Conservation (phyloP, 2,797 vertebrate species). For the Crocidura indochinensis region DNA sequence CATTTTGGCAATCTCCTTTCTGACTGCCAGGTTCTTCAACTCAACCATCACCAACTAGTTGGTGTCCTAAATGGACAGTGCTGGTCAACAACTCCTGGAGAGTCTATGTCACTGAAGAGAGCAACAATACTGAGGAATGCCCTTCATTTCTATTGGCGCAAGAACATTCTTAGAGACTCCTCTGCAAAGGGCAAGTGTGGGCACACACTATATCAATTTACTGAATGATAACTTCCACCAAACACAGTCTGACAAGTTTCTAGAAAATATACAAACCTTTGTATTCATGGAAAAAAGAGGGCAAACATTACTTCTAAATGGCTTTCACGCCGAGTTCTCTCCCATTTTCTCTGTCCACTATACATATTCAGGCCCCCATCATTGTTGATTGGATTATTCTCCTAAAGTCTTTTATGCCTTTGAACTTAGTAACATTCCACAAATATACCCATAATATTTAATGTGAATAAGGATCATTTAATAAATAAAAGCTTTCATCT, state of each 20-base stretch:
- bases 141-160: slow-evolving; percentile 31
- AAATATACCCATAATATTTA: slow-evolving; percentile 38
- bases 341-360: not conserved
- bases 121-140: slow-evolving; percentile 66
- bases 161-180: slow-evolving; percentile 62
- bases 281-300: slow-evolving; percentile 55
- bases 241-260: slow-evolving; percentile 29
- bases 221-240: slow-evolving; percentile 34
- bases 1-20: slow-evolving; percentile 68
- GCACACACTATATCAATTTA: slow-evolving; percentile 43
- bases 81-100: not conserved
- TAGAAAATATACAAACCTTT: slow-evolving; percentile 25
- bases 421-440: slow-evolving; percentile 26
- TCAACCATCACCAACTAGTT: not conserved
- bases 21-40: slow-evolving; percentile 17
- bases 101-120: slow-evolving; percentile 58
- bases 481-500: not conserved
- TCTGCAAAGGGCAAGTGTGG: slow-evolving; percentile 60
- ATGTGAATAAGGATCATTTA: slow-evolving; percentile 28
- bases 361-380: not conserved
- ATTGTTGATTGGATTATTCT: not conserved
- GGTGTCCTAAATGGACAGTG: slow-evolving; percentile 46
- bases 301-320: not conserved
- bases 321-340: slow-evolving; percentile 6
- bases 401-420: slow-evolving; percentile 5